A percentile compares a stretch with the other conserved stretches of the same genome.
phyloP scores from a whole-genome alignment of 2,113 vertebrate genomes.

The Daboia siamensis region DNA sequence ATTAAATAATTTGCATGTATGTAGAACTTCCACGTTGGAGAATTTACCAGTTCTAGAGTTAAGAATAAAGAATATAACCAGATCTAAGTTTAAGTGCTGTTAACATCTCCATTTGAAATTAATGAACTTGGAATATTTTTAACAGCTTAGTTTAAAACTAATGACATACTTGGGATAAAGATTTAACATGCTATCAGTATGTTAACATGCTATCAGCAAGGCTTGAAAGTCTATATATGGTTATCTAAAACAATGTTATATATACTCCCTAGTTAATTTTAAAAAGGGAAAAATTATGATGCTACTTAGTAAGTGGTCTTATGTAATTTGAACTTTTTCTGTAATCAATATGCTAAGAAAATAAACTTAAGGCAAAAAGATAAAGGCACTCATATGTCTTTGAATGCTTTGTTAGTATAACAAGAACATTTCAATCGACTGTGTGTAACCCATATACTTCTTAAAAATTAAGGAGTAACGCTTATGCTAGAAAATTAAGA shows the following conservation, averaged over 20 bases:
- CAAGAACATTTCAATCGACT: conserved; percentile 18
- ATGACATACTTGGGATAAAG: not conserved
- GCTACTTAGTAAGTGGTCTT: not conserved
- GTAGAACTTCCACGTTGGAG: not conserved
- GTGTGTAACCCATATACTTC: conserved; percentile 2
- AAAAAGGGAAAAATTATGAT: not conserved
- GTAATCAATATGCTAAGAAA: conserved; percentile 36
- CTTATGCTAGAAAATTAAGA: not conserved
- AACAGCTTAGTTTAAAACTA: not conserved
- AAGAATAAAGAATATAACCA: not conserved
- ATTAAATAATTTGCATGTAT: not conserved
- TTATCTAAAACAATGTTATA: not conserved
- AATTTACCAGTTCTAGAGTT: not conserved
- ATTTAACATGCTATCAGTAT: not conserved
- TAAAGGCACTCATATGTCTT: conserved; percentile 62
- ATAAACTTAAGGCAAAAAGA: conserved; percentile 72
- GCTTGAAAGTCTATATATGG: not conserved
- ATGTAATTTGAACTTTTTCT: not conserved
- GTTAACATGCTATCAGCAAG: not conserved
- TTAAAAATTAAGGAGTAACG: conserved; percentile 1
- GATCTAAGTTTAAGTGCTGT: not conserved
- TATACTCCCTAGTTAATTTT: not conserved
- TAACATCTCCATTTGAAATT: not conserved
- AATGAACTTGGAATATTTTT: not conserved
- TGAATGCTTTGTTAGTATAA: conserved; percentile 35